Evolutionary conservation across 2,797 vertebrate species (phyloP).

Genomic region (Aplochiton taeniatus): DNA sequence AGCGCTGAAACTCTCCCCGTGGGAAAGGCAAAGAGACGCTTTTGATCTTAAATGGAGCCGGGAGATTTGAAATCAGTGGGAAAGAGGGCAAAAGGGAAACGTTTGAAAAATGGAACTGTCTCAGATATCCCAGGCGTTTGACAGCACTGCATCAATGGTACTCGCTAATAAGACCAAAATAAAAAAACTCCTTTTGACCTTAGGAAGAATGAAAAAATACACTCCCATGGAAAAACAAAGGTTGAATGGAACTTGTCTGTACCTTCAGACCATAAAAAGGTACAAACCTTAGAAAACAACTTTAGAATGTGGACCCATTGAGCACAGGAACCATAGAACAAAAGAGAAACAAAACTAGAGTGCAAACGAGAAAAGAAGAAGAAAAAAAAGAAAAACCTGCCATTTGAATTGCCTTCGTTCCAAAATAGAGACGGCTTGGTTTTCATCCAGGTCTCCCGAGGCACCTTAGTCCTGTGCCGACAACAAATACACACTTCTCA

Average conservation of each 20-base stretch:
- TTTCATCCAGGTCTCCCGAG: slow-evolving; percentile 67
- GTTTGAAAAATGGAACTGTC: no score
- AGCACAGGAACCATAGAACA: slow-evolving; percentile 39
- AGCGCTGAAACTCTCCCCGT: slow-evolving; percentile 1
- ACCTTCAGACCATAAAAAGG: background rate
- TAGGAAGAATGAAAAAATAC: no score
- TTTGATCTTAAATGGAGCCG: no score
- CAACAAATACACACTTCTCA: slow-evolving; percentile 57
- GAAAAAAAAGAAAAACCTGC: slow-evolving; percentile 40
- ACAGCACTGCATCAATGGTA: no score
- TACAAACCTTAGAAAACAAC: background rate
- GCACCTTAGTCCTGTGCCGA: slow-evolving; percentile 56
- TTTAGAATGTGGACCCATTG: background rate
- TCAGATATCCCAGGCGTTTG: no score
- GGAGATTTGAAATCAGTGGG: no score
- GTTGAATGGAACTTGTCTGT: slow-evolving; percentile 26
- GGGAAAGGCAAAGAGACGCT: no score
- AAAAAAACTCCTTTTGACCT: no score
- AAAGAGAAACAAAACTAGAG: background rate
- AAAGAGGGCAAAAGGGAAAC: no score
- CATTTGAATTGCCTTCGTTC: slow-evolving; percentile 25
- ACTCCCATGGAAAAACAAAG: slow-evolving; percentile 17
- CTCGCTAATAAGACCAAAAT: no score
- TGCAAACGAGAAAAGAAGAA: slow-evolving; percentile 21
- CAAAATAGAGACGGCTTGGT: slow-evolving; percentile 59